Percentiles rank a stretch among this genome's conserved stretches.
phyloP scores from a whole-genome alignment of 2,113 vertebrate genomes.

The Pluvianellus socialis region DNA sequence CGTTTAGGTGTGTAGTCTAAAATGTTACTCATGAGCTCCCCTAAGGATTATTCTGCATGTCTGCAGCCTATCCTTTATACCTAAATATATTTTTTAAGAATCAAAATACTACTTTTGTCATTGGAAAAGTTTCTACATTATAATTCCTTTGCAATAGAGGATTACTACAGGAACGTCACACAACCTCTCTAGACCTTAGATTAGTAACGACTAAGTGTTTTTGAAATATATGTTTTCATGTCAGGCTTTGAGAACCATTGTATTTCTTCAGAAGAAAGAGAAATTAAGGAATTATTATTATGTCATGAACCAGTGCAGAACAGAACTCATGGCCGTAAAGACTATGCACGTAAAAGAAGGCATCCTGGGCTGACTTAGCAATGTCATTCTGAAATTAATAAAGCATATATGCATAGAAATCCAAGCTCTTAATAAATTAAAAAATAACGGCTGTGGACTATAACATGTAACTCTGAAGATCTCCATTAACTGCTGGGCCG shows the following conservation, averaged over 20 bases:
- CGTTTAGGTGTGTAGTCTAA: not conserved
- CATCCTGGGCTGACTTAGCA: not conserved
- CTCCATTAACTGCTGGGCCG: conserved; percentile 18
- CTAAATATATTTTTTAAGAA: not conserved
- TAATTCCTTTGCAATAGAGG: not conserved
- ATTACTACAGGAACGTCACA: not conserved
- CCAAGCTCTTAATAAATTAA: conserved; percentile 12
- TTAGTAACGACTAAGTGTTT: not conserved
- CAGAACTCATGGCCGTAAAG: not conserved
- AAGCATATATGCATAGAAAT: not conserved
- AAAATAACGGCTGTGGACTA: conserved; percentile 18
- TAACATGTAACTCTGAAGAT: not conserved
- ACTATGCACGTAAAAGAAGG: not conserved
- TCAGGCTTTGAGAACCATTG: not conserved
- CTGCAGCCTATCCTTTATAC: not conserved
- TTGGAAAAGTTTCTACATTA: not conserved
- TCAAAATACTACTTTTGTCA: not conserved
- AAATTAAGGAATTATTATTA: not conserved
- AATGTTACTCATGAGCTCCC: not conserved
- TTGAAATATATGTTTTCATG: not conserved
- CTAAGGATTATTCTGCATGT: not conserved
- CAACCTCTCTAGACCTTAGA: not conserved
- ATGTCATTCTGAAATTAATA: conserved; percentile 41
- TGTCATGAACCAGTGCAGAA: not conserved
- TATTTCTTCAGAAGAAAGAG: not conserved